These are phyloP conservation scores for Phalacrocorax pelagicus DNA, from an alignment of 2,113 vertebrate genomes.

Conservation along the genomic window DNA sequence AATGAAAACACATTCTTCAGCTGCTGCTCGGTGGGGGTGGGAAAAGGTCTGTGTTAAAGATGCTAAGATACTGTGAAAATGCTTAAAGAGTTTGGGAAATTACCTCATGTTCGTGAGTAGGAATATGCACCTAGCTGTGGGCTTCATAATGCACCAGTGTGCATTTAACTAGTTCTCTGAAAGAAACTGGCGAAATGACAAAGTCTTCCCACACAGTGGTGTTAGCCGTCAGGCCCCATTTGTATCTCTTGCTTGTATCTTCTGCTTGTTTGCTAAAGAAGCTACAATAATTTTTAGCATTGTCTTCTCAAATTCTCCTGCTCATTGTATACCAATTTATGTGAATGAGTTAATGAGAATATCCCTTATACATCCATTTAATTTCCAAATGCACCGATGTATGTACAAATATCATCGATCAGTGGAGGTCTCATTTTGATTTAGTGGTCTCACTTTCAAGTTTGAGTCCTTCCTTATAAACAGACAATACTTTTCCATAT, in stretches of 20 bases:
- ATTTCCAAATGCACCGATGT: not conserved
- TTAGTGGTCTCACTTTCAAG: slow-evolving; percentile 10
- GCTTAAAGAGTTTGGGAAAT: not conserved
- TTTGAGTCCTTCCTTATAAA: slow-evolving; percentile 5
- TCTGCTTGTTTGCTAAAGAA: not conserved
- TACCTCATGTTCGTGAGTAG: not conserved
- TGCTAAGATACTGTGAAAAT: not conserved
- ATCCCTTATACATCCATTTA: not conserved
- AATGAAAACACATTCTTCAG: not conserved
- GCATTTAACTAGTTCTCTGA: not conserved
- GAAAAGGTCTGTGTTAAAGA: not conserved
- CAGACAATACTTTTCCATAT: slow-evolving; percentile 4
- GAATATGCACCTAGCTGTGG: not conserved
- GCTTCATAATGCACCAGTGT: not conserved
- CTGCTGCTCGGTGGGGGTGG: not conserved
- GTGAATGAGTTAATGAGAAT: not conserved
- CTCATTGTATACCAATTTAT: not conserved
- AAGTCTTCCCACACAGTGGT: not conserved
- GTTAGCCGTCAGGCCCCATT: not conserved
- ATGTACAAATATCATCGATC: not conserved
- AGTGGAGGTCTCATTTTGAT: not conserved
- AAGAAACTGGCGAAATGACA: not conserved
- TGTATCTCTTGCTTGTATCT: not conserved
- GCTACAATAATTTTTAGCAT: not conserved
- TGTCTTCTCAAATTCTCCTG: not conserved